phyloP scores from a whole-genome alignment of 2,797 vertebrate genomes.

The Todus mexicanus region DNA sequence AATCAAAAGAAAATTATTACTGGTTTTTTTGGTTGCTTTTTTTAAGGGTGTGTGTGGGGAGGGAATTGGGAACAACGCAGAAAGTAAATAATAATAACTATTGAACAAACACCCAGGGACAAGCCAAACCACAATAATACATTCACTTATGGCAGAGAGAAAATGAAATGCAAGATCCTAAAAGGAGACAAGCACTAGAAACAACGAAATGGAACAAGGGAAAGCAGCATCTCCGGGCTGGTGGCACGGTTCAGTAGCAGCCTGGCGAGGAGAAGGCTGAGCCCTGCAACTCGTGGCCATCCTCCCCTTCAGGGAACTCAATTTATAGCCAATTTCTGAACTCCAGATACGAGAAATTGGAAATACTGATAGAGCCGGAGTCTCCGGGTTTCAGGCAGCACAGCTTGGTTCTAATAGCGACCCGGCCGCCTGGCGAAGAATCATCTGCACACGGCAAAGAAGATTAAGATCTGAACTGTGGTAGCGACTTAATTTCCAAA shows the following conservation, averaged over 20 bases:
- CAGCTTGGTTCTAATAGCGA: not conserved
- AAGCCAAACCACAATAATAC: too few relatives aligned
- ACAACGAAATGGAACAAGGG: not conserved
- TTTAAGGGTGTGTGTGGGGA: too few relatives aligned
- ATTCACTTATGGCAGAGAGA: too few relatives aligned
- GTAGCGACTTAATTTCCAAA: not conserved
- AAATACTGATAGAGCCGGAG: not conserved
- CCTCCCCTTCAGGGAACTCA: not conserved
- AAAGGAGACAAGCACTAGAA: too few relatives aligned
- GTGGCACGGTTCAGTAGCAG: not conserved
- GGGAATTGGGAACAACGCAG: too few relatives aligned
- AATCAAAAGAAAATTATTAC: too few relatives aligned
- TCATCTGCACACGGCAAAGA: not conserved
- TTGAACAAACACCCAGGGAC: too few relatives aligned
- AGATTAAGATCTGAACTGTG: not conserved
- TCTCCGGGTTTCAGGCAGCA: not conserved
- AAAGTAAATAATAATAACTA: too few relatives aligned
- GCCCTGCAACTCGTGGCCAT: not conserved
- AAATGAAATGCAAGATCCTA: too few relatives aligned
- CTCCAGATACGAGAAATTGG: not conserved
- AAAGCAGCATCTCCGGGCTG: not conserved
- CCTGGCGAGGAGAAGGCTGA: not conserved
- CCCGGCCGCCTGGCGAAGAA: not conserved
- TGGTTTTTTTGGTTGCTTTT: too few relatives aligned
- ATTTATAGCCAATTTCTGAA: not conserved